Evolutionary conservation across 2,888 invertebrate species (phyloP).

Genomic region (Stenodera caucasica): DNA sequence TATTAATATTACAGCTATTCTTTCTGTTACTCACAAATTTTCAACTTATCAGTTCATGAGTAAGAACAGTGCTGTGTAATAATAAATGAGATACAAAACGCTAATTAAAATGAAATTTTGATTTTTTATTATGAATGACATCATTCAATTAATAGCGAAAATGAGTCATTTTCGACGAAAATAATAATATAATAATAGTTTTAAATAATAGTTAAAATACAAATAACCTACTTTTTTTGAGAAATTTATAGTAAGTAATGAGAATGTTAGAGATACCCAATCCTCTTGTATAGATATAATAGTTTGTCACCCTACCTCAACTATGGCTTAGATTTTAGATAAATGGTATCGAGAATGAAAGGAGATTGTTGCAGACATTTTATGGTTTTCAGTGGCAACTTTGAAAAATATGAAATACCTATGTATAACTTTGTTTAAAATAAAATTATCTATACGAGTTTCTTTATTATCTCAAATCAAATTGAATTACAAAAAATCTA

Average conservation of each 20-base stretch:
- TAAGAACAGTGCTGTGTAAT: constrained; percentile 30
- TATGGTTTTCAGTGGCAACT: background rate
- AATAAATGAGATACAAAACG: constrained; percentile 3
- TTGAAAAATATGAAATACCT: background rate
- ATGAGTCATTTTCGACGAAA: constrained; percentile 9
- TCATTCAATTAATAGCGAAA: constrained; percentile 2
- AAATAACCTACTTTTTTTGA: background rate
- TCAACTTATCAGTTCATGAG: constrained; percentile 27
- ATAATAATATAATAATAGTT: background rate
- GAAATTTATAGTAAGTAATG: no score
- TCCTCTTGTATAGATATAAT: background rate
- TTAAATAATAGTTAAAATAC: constrained; percentile 9
- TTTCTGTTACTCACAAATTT: constrained; percentile 32
- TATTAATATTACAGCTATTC: constrained; percentile 36
- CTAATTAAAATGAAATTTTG: background rate
- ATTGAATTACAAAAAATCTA: no score
- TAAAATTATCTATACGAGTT: no score
- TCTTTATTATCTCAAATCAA: no score
- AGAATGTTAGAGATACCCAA: background rate
- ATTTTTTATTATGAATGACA: background rate
- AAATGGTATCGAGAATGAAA: background rate
- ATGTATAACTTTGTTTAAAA: no score
- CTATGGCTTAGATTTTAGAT: background rate
- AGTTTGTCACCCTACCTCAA: background rate
- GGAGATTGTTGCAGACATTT: background rate